phyloP scores from a whole-genome alignment of 2,888 invertebrate species.

The Apantesis nais region DNA sequence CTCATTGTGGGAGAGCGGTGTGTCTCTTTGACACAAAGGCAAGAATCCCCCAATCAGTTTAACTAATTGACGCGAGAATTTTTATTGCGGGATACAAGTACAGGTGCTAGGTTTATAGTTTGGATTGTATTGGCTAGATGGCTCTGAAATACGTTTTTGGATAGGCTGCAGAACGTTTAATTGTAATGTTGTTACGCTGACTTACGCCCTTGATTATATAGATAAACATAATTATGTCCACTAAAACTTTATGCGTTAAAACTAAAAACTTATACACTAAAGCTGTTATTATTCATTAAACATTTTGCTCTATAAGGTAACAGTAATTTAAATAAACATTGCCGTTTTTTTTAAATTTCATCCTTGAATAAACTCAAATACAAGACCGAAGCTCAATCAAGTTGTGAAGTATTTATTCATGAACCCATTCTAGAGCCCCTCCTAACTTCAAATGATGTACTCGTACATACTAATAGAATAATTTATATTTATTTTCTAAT shows the following conservation, averaged over 20 bases:
- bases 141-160: neutral
- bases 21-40: neutral
- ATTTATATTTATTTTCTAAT: neutral
- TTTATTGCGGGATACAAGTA: neutral
- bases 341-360: neutral
- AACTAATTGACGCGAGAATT: neutral
- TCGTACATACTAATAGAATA: neutral
- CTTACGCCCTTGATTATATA: too few species aligned
- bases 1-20: neutral
- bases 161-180: neutral
- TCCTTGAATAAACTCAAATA: neutral
- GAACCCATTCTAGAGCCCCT: neutral
- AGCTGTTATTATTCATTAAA: too few species aligned
- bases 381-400: neutral
- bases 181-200: too few species aligned
- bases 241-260: too few species aligned
- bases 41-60: neutral
- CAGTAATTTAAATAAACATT: neutral
- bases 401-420: neutral
- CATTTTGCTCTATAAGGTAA: neutral
- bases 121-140: neutral
- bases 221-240: too few species aligned
- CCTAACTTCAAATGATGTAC: neutral
- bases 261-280: too few species aligned
- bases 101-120: neutral